These are phyloP conservation scores for Cliona cf. orientalis DNA, from an alignment of 37 sponge, comb jelly and placozoan genomes.

Conservation along the genomic window DNA sequence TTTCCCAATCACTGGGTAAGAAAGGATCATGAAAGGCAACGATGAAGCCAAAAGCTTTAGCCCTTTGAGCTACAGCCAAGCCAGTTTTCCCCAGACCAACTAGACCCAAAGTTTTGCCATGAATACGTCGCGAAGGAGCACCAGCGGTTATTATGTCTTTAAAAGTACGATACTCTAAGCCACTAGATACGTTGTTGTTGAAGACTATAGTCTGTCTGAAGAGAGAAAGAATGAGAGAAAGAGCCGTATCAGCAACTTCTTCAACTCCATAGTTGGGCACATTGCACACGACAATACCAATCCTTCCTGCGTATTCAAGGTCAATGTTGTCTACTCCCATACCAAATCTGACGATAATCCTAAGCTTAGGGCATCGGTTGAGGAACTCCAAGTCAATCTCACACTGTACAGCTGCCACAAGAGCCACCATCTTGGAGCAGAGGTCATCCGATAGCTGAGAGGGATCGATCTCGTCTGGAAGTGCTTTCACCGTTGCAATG, in stretches of 20 bases:
- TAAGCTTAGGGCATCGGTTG: slow-evolving; percentile 48
- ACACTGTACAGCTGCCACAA: slow-evolving; percentile 24
- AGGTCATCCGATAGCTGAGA: slow-evolving; percentile 25
- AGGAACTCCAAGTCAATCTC: slow-evolving; percentile 24
- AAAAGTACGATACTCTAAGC: neutral
- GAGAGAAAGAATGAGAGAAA: slow-evolving; percentile 68
- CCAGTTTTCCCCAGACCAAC: slow-evolving; percentile 85
- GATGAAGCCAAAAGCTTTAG: slow-evolving; percentile 80
- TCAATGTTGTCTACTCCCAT: slow-evolving; percentile 74
- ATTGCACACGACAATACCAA: slow-evolving; percentile 70
- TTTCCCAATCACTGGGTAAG: slow-evolving; percentile 18
- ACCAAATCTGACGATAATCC: slow-evolving; percentile 51
- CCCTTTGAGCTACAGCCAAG: slow-evolving; percentile 62
- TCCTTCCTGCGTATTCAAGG: slow-evolving; percentile 42
- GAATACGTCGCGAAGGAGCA: slow-evolving; percentile 55
- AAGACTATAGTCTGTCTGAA: slow-evolving; percentile 67
- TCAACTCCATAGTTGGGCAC: slow-evolving; percentile 83
- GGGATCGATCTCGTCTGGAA: slow-evolving; percentile 20
- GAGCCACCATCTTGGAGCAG: slow-evolving; percentile 22
- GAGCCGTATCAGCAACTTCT: slow-evolving; percentile 81
- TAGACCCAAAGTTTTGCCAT: slow-evolving; percentile 81
- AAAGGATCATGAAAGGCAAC: slow-evolving; percentile 73
- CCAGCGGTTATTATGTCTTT: slow-evolving; percentile 32
- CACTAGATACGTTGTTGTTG: slow-evolving; percentile 20
- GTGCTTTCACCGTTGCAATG: slow-evolving; percentile 23